A percentile compares a stretch with the other conserved stretches of the same genome.
Evolutionary conservation across 2,113 vertebrate genomes (phyloP).

Genomic region (Tetrax tetrax): DNA sequence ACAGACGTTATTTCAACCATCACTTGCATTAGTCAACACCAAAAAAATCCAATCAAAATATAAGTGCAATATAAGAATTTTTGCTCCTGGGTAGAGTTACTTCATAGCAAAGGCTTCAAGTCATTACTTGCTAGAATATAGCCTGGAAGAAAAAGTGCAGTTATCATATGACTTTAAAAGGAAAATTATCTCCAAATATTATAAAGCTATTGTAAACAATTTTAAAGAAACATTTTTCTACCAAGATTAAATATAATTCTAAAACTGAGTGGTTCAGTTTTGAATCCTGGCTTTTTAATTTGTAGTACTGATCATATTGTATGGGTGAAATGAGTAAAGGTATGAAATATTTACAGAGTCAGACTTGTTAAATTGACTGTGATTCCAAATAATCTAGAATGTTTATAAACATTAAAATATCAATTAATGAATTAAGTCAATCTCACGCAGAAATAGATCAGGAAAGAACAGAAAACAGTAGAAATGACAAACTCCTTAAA

Average conservation of each 20-base stretch:
- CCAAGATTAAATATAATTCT: background rate
- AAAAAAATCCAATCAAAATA: background rate
- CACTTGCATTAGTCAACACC: constrained; percentile 27
- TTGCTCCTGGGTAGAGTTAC: background rate
- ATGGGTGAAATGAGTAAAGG: background rate
- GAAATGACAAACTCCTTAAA: background rate
- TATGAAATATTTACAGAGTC: background rate
- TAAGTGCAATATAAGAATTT: background rate
- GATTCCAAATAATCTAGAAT: background rate
- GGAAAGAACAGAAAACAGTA: background rate
- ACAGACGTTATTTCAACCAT: constrained; percentile 36
- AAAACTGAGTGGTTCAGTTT: background rate
- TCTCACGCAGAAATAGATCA: constrained; percentile 11
- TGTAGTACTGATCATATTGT: background rate
- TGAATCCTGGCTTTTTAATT: background rate
- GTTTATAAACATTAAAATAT: background rate
- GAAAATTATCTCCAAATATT: background rate
- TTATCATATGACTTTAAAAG: background rate
- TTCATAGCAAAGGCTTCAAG: constrained; percentile 5
- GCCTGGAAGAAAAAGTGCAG: background rate
- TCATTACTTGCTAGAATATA: background rate
- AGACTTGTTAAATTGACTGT: background rate
- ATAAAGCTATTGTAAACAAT: background rate
- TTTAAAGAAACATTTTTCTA: background rate
- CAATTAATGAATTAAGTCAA: background rate